These are phyloP conservation scores for Chauna torquata DNA, from an alignment of 2,113 vertebrate species.

Conservation along the genomic window DNA sequence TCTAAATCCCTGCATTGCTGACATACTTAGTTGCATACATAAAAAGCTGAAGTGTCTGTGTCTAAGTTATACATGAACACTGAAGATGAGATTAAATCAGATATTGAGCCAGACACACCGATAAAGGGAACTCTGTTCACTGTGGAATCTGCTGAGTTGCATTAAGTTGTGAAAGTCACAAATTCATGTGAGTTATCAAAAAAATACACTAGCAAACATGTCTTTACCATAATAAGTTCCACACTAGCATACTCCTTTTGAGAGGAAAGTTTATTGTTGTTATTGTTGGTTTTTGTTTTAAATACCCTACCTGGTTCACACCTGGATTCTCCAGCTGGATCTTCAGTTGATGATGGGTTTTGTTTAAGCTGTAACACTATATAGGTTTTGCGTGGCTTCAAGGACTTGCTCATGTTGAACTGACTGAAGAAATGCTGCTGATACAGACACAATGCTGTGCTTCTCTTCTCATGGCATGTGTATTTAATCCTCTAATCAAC, in stretches of 20 bases:
- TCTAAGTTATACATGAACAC: neutral
- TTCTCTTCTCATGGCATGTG: neutral
- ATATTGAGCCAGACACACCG: neutral
- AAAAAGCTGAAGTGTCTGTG: neutral
- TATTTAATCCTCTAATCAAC: neutral
- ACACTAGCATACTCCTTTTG: neutral
- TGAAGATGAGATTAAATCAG: neutral
- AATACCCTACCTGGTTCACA: neutral
- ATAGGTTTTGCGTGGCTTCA: neutral
- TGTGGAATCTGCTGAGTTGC: neutral
- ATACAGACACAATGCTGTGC: neutral
- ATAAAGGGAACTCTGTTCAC: neutral
- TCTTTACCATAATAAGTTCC: neutral
- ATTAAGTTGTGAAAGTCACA: neutral
- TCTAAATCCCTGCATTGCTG: constrained; percentile 1
- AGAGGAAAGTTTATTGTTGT: neutral
- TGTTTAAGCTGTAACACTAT: neutral
- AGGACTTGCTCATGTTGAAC: neutral
- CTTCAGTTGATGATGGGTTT: neutral
- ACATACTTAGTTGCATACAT: neutral
- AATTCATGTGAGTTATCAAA: neutral
- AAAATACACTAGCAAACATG: neutral
- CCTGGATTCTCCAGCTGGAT: neutral
- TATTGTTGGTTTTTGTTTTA: neutral
- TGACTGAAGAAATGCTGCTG: neutral